These are phyloP conservation scores for Willisornis vidua DNA, from an alignment of 2,113 vertebrate genomes.

Conservation along the genomic window DNA sequence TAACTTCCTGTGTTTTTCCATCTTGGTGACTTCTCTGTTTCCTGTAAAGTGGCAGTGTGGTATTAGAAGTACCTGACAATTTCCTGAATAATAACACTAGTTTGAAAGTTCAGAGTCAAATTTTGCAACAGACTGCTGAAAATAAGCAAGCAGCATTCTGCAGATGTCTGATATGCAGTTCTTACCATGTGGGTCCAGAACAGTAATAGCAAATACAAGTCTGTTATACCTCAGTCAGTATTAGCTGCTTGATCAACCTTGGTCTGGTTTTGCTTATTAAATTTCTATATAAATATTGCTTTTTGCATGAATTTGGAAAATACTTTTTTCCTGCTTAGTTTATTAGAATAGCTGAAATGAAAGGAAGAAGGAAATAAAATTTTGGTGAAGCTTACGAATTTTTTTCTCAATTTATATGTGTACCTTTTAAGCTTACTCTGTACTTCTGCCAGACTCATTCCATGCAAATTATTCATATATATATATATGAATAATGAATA, in stretches of 20 bases:
- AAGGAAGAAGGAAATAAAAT: neutral
- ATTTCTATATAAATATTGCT: neutral
- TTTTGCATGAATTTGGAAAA: neutral
- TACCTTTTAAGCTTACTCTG: neutral
- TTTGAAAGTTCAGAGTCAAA: neutral
- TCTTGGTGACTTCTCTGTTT: slow-evolving; percentile 45
- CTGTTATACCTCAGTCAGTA: neutral
- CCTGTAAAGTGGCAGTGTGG: slow-evolving; percentile 42
- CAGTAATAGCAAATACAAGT: neutral
- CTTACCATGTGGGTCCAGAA: neutral
- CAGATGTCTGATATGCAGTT: neutral
- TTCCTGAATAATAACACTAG: slow-evolving; percentile 43
- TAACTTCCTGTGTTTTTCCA: slow-evolving; percentile 63
- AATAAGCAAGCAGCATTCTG: neutral
- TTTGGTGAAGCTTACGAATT: neutral
- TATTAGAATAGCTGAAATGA: neutral
- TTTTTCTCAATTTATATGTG: neutral
- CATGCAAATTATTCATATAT: neutral
- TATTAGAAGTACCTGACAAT: slow-evolving; percentile 29
- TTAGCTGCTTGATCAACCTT: neutral
- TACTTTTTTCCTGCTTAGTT: neutral
- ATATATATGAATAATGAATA: too few relatives aligned
- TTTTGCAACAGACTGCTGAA: neutral
- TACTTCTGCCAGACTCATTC: neutral
- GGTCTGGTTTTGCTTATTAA: neutral